Conservation (phyloP, 2,888 invertebrate genomes). For the Chymomyza caudatula region DNA sequence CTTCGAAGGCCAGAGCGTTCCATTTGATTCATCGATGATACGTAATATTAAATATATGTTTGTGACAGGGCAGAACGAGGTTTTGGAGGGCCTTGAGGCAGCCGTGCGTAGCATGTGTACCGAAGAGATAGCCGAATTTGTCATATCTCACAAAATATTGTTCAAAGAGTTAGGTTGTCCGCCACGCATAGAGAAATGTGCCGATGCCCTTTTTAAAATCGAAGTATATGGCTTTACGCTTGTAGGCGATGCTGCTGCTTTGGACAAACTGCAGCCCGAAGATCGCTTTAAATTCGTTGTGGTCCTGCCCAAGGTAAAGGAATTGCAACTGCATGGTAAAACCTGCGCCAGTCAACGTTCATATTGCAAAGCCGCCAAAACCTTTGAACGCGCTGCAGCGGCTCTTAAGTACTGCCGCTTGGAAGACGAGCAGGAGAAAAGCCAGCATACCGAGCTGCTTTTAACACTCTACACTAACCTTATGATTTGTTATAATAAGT, state of each 20-base stretch:
- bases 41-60: conserved; percentile 71
- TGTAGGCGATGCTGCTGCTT: conserved; percentile 76
- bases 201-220: conserved; percentile 86
- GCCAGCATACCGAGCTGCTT: conserved; percentile 81
- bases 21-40: conserved; percentile 77
- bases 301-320: conserved; percentile 81
- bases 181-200: conserved; percentile 86
- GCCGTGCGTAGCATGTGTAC: conserved; percentile 87
- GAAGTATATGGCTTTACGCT: conserved; percentile 82
- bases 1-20: conserved; percentile 73
- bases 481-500: conserved; percentile 84
- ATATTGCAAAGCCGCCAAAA: conserved; percentile 62
- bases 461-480: conserved; percentile 85
- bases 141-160: conserved; percentile 86
- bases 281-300: conserved; percentile 82
- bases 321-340: conserved; percentile 83
- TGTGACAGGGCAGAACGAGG: conserved; percentile 65
- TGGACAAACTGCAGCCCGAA: conserved; percentile 77
- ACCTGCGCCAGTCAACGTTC: conserved; percentile 81
- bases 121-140: conserved; percentile 88
- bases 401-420: conserved; percentile 84
- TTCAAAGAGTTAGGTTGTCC: conserved; percentile 87
- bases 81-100: conserved; percentile 84
- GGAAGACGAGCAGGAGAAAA: conserved; percentile 81
- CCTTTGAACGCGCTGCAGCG: conserved; percentile 82